A percentile compares a stretch with the other conserved stretches of the same genome.
Evolutionary conservation across 2,113 vertebrate species (phyloP).

Genomic region (Delphinapterus leucas): DNA sequence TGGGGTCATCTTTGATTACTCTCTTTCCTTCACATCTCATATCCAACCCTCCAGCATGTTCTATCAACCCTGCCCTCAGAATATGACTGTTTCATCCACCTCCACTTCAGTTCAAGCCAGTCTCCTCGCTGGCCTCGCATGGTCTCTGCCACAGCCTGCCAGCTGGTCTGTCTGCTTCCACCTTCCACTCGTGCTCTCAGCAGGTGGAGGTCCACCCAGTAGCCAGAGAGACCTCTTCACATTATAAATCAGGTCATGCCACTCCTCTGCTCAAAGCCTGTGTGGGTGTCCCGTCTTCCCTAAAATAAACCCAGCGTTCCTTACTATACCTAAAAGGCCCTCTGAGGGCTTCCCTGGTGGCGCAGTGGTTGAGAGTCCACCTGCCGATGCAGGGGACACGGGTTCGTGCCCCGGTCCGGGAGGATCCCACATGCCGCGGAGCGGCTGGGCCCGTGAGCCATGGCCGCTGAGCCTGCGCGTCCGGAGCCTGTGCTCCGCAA

Average conservation of each 20-base stretch:
- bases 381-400: too few species aligned
- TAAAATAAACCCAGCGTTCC: background rate
- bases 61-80: background rate
- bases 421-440: too few species aligned
- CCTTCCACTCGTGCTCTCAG: background rate
- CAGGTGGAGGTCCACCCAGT: too few species aligned
- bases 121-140: background rate
- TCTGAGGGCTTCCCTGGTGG: too few species aligned
- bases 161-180: background rate
- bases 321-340: background rate
- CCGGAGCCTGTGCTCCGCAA: too few species aligned
- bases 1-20: too few species aligned
- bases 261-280: background rate
- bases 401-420: too few species aligned
- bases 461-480: too few species aligned
- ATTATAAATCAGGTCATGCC: too few species aligned
- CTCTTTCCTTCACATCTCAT: background rate
- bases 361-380: too few species aligned
- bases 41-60: too few species aligned
- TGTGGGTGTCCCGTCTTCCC: rapidly evolving
- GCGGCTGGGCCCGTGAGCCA: too few species aligned
- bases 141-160: background rate
- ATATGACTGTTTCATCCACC: background rate
- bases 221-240: background rate
- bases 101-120: rapidly evolving